Percentiles rank a stretch among this genome's conserved stretches.
Conservation (phyloP, 1,140 invertebrate genomes). For the Eumaeus atala region DNA sequence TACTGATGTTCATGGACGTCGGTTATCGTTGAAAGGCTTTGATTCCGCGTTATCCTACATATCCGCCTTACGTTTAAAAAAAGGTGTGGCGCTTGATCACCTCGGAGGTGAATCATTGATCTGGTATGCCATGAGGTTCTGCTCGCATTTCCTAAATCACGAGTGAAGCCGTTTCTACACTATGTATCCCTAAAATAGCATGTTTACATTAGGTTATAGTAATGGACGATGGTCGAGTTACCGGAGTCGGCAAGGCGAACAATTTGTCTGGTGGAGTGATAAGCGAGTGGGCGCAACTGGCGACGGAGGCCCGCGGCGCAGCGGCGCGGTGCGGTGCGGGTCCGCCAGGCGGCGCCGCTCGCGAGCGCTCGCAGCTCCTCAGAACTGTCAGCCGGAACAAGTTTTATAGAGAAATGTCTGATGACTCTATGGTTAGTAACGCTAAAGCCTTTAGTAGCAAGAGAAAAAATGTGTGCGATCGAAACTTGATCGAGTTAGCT, state of each 20-base stretch:
- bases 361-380: slow-evolving; percentile 51
- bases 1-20: no score
- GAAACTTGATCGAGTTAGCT: no score
- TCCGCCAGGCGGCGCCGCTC: slow-evolving; percentile 47
- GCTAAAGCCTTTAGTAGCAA: background rate
- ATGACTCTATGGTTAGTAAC: slow-evolving; percentile 40
- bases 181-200: no score
- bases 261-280: slow-evolving; percentile 28
- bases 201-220: slow-evolving; percentile 45
- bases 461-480: no score
- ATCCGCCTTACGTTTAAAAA: no score
- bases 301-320: slow-evolving; percentile 43
- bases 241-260: slow-evolving; percentile 29
- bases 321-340: slow-evolving; percentile 49
- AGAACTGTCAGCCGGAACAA: slow-evolving; percentile 43
- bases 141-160: no score
- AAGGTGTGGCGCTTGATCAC: no score
- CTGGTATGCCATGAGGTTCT: no score
- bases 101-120: no score
- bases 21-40: no score
- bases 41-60: no score
- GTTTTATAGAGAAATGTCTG: slow-evolving; percentile 38
- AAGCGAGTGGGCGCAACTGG: slow-evolving; percentile 45
- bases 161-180: no score
- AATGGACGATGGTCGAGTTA: slow-evolving; percentile 57